Percentiles rank a stretch among this genome's conserved stretches.
phyloP scores from a whole-genome alignment of 2,797 vertebrate species.

The Tapera naevia region DNA sequence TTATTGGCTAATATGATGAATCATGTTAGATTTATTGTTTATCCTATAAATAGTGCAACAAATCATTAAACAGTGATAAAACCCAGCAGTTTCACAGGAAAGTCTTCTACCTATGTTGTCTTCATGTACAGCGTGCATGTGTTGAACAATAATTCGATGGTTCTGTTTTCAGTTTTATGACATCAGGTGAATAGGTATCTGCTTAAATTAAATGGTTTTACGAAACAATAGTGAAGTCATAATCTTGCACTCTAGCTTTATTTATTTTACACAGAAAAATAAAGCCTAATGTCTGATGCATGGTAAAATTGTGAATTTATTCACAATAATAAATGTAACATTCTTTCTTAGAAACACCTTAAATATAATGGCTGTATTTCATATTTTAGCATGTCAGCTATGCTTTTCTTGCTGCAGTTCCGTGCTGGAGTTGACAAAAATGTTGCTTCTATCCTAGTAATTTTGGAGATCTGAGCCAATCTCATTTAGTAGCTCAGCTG shows the following conservation, averaged over 20 bases:
- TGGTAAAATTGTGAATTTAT: conserved; percentile 68
- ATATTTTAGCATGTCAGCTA: not conserved
- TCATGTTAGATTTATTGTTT: conserved; percentile 83
- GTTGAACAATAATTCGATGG: conserved; percentile 16
- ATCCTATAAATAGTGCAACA: conserved; percentile 80
- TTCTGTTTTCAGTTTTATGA: conserved; percentile 4
- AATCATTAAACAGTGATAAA: conserved; percentile 79
- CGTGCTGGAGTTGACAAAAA: conserved; percentile 30
- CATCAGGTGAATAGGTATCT: conserved; percentile 18
- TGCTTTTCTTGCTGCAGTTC: conserved; percentile 26
- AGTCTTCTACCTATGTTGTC: conserved; percentile 59
- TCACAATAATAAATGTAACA: conserved; percentile 64
- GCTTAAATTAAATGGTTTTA: conserved; percentile 67
- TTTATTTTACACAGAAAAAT: conserved; percentile 77
- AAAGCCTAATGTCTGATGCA: conserved; percentile 67
- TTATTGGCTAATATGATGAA: conserved; percentile 84
- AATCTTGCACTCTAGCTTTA: conserved; percentile 68
- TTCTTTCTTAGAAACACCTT: conserved; percentile 66
- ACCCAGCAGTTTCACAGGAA: conserved; percentile 47
- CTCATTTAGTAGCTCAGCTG: not conserved
- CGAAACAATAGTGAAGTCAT: conserved; percentile 70
- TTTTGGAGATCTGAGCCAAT: not conserved
- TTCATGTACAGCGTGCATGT: not conserved
- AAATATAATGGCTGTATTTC: conserved; percentile 58
- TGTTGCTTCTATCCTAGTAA: not conserved